A percentile compares a stretch with the other conserved stretches of the same genome.
Conservation (phyloP, 1,140 invertebrate species). For the Proales similis region DNA sequence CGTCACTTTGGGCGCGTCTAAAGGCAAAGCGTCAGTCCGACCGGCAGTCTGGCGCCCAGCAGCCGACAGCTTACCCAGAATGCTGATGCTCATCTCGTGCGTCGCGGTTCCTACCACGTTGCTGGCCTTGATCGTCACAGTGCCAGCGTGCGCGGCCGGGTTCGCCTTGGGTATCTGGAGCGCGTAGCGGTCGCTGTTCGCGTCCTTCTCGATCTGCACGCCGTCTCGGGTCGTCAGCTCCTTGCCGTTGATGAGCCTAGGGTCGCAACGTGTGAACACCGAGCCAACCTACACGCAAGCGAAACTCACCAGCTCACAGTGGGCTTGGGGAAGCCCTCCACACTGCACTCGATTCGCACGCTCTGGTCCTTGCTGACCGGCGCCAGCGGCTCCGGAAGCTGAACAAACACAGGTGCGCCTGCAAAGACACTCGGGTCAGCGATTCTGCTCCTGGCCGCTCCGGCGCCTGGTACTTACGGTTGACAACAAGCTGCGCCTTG, state of each 20-base stretch:
- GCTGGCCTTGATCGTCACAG: background rate
- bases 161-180: background rate
- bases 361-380: background rate
- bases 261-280: too few relatives aligned
- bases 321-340: slow-evolving; percentile 80
- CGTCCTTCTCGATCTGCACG: slow-evolving; percentile 5
- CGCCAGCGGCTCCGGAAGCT: background rate
- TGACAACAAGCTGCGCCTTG: background rate
- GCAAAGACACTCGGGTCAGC: too few relatives aligned
- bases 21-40: background rate
- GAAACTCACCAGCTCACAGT: slow-evolving; percentile 67
- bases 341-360: slow-evolving; percentile 69
- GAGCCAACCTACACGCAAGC: background rate
- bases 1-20: slow-evolving; percentile 8
- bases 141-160: background rate
- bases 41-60: too few relatives aligned
- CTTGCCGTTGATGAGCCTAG: slow-evolving; percentile 1
- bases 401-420: background rate
- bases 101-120: background rate
- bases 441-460: too few relatives aligned
- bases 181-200: background rate
- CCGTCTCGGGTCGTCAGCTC: background rate
- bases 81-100: slow-evolving; percentile 6
- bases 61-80: slow-evolving; percentile 2
- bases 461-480: too few relatives aligned